Evolutionary conservation across 2,888 invertebrate species (phyloP).

Genomic region (Papilio demoleus): DNA sequence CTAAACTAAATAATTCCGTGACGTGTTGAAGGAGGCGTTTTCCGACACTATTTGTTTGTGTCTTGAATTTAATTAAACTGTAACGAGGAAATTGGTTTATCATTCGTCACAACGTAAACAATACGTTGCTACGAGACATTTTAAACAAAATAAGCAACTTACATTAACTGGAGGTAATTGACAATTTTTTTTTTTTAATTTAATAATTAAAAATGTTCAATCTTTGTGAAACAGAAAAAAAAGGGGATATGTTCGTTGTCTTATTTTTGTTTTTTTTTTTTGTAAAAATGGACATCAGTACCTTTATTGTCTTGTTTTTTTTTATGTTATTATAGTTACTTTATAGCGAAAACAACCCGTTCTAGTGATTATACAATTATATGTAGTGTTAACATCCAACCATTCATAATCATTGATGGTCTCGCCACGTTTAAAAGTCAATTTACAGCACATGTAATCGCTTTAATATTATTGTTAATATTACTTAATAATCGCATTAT

Average conservation of each 20-base stretch:
- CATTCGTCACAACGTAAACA: neutral
- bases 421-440: constrained; percentile 6
- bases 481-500: constrained; percentile 7
- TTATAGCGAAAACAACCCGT: neutral
- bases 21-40: constrained; percentile 8
- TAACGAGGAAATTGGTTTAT: constrained; percentile 4
- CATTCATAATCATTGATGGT: constrained; percentile 1
- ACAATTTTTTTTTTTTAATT: neutral
- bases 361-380: constrained; percentile 1
- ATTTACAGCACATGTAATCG: constrained; percentile 9
- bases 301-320: too few species aligned
- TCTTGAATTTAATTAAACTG: constrained; percentile 26
- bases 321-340: neutral
- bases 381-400: neutral
- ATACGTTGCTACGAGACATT: neutral
- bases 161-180: too few species aligned
- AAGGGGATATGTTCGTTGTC: too few species aligned
- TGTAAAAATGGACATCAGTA: too few species aligned
- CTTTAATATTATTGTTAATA: neutral
- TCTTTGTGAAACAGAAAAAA: too few species aligned
- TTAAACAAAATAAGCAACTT: constrained; percentile 4
- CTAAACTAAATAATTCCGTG: constrained; percentile 29
- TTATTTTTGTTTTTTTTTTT: too few species aligned
- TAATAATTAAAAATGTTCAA: too few species aligned
- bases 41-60: constrained; percentile 18